Percentiles rank a stretch among this genome's conserved stretches.
These are phyloP conservation scores for Zaprionus davidi DNA, from an alignment of 1,140 invertebrate genomes.

Conservation along the genomic window DNA sequence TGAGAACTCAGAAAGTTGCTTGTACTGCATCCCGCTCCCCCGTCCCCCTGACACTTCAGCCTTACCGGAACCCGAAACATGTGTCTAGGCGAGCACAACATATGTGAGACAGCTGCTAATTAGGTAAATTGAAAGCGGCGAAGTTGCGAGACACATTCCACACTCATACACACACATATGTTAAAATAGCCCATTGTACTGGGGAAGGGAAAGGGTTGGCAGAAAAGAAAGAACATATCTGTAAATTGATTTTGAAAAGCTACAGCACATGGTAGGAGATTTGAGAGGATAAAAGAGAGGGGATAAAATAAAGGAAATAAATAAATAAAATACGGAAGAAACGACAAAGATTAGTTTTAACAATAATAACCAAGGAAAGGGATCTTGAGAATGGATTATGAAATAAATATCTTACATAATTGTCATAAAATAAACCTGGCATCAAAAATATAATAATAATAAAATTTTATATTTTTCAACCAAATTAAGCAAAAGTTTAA, in stretches of 20 bases:
- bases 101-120: constrained; percentile 51
- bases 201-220: background rate
- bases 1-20: background rate
- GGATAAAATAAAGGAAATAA: background rate
- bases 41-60: no score
- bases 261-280: no score
- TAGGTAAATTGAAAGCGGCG: constrained; percentile 71
- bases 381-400: no score
- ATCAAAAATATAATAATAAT: no score
- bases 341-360: background rate
- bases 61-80: constrained; percentile 23
- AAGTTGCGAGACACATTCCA: constrained; percentile 55
- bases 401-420: background rate
- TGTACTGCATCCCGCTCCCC: background rate
- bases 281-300: background rate
- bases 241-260: constrained; percentile 6
- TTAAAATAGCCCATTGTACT: background rate
- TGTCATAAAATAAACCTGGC: background rate
- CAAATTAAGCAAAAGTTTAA: background rate
- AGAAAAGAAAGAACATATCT: background rate
- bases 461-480: background rate
- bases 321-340: background rate
- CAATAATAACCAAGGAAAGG: background rate
- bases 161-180: background rate
- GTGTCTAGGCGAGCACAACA: constrained; percentile 28